Conservation (phyloP, 2,113 vertebrate species). For the Vulpes lagopus region DNA sequence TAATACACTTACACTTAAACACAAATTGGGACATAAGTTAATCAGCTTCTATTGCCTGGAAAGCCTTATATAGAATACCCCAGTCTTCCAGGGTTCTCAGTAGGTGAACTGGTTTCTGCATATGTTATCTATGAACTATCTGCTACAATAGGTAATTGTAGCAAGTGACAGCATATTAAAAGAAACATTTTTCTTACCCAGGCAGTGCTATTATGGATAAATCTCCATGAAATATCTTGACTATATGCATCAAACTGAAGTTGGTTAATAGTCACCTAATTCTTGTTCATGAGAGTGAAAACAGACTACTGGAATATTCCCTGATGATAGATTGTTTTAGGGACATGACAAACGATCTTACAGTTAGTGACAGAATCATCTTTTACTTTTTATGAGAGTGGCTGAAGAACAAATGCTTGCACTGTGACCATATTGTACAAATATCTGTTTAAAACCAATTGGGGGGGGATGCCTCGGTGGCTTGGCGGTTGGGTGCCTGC, state of each 20-base stretch:
- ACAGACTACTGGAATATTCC: background rate
- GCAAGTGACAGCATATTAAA: background rate
- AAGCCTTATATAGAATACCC: background rate
- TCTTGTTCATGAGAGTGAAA: background rate
- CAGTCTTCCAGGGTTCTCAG: background rate
- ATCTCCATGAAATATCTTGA: background rate
- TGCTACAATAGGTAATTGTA: background rate
- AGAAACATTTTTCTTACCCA: background rate
- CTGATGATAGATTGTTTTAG: background rate
- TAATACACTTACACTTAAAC: background rate
- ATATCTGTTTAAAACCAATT: conserved; percentile 2
- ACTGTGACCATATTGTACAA: background rate
- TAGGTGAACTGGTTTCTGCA: background rate
- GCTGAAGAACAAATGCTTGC: background rate
- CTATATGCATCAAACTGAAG: background rate
- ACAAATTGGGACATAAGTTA: background rate
- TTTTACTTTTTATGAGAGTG: background rate
- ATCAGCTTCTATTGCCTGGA: background rate
- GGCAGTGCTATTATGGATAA: background rate
- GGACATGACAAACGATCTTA: background rate
- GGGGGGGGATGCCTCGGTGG: too few relatives aligned
- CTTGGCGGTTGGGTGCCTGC: too few relatives aligned
- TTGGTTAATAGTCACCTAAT: background rate
- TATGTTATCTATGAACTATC: background rate
- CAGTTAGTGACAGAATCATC: conserved; percentile 20